Conservation (phyloP, 2,113 vertebrate species). For the Panthera leo region DNA sequence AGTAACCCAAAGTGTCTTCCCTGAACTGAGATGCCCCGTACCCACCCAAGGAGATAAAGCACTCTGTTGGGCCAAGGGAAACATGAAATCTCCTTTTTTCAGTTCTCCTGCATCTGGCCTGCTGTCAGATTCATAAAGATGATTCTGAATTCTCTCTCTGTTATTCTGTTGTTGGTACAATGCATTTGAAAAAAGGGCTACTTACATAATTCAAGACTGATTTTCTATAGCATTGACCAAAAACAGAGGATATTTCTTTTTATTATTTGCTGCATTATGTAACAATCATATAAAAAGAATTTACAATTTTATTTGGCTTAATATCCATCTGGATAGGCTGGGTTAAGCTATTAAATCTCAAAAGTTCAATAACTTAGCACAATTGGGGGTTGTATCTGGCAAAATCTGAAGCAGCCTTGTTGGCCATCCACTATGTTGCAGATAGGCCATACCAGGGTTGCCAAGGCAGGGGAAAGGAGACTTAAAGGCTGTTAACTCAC, state of each 20-base stretch:
- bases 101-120: background rate
- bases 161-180: background rate
- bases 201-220: background rate
- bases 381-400: background rate
- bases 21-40: background rate
- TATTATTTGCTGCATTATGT: background rate
- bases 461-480: background rate
- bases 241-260: background rate
- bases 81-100: background rate
- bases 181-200: background rate
- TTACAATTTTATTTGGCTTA: background rate
- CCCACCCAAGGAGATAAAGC: background rate
- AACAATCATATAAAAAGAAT: background rate
- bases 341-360: background rate
- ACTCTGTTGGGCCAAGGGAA: background rate
- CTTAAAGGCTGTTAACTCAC: background rate
- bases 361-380: background rate
- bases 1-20: background rate
- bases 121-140: background rate
- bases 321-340: background rate
- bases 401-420: background rate
- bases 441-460: background rate
- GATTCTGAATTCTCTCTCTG: background rate
- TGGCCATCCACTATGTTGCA: background rate
- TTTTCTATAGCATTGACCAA: background rate